Evolutionary conservation across 2,888 invertebrate species (phyloP).

Genomic region (Chymomyza caudatula): DNA sequence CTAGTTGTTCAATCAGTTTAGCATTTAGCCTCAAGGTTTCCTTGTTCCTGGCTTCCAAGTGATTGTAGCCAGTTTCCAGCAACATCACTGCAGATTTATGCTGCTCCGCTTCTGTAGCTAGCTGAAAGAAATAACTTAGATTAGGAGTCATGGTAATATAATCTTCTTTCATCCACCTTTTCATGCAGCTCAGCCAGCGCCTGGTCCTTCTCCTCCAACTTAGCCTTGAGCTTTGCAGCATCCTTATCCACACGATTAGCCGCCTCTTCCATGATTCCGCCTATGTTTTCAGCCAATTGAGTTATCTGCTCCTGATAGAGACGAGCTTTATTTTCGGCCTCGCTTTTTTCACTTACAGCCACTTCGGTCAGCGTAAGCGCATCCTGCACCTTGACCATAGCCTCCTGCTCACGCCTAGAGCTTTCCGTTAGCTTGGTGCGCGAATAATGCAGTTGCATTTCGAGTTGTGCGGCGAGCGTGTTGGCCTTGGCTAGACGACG

Average conservation of each 20-base stretch:
- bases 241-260: slow-evolving; percentile 81
- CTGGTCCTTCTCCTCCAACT: slow-evolving; percentile 81
- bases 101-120: slow-evolving; percentile 33
- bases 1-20: slow-evolving; percentile 71
- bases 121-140: neutral
- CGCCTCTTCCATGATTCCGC: slow-evolving; percentile 80
- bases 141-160: no score
- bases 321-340: slow-evolving; percentile 79
- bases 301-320: slow-evolving; percentile 80
- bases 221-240: slow-evolving; percentile 80
- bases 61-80: slow-evolving; percentile 75
- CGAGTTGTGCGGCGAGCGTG: slow-evolving; percentile 72
- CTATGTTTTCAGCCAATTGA: slow-evolving; percentile 79
- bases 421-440: slow-evolving; percentile 76
- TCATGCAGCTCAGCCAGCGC: slow-evolving; percentile 78
- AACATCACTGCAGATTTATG: slow-evolving; percentile 52
- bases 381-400: slow-evolving; percentile 80
- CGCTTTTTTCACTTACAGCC: slow-evolving; percentile 81
- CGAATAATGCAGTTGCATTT: slow-evolving; percentile 77
- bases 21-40: slow-evolving; percentile 60
- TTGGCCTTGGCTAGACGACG: slow-evolving; percentile 56
- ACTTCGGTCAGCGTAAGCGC: slow-evolving; percentile 80
- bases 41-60: slow-evolving; percentile 62
- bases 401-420: slow-evolving; percentile 78
- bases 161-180: no score